phyloP scores from a whole-genome alignment of 2,113 vertebrate genomes.

The Tympanuchus pallidicinctus region DNA sequence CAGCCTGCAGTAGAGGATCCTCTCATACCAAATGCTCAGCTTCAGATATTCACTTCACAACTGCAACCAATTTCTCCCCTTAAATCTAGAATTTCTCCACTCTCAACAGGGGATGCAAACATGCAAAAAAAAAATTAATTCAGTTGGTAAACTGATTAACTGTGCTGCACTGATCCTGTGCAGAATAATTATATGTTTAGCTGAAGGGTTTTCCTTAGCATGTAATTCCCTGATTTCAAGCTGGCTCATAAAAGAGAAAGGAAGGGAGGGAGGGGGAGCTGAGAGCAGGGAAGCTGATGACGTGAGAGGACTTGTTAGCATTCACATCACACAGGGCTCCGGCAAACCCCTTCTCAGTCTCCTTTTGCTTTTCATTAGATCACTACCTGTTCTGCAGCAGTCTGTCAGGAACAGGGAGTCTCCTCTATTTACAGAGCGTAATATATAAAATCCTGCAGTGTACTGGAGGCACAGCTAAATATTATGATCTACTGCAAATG shows the following conservation, averaged over 20 bases:
- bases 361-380: slow-evolving; percentile 37
- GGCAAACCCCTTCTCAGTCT: slow-evolving; percentile 64
- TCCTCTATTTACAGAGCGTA: background rate
- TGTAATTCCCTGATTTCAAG: slow-evolving; percentile 79
- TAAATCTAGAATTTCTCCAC: slow-evolving; percentile 28
- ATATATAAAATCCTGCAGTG: background rate
- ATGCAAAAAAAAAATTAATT: slow-evolving; percentile 68
- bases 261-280: slow-evolving; percentile 28
- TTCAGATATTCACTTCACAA: slow-evolving; percentile 18
- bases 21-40: background rate
- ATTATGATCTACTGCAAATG: background rate
- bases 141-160: slow-evolving; percentile 74
- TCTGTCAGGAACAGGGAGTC: slow-evolving; percentile 51
- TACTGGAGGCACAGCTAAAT: background rate
- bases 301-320: slow-evolving; percentile 70
- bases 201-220: slow-evolving; percentile 77
- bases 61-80: background rate
- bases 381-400: slow-evolving; percentile 54
- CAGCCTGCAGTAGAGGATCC: slow-evolving; percentile 26
- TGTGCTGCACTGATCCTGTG: slow-evolving; percentile 71
- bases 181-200: slow-evolving; percentile 79
- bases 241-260: slow-evolving; percentile 72
- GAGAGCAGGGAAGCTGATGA: slow-evolving; percentile 60
- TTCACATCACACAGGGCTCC: slow-evolving; percentile 66
- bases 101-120: slow-evolving; percentile 38